phyloP scores from a whole-genome alignment of 2,113 vertebrate genomes.

The Smithornis capensis region DNA sequence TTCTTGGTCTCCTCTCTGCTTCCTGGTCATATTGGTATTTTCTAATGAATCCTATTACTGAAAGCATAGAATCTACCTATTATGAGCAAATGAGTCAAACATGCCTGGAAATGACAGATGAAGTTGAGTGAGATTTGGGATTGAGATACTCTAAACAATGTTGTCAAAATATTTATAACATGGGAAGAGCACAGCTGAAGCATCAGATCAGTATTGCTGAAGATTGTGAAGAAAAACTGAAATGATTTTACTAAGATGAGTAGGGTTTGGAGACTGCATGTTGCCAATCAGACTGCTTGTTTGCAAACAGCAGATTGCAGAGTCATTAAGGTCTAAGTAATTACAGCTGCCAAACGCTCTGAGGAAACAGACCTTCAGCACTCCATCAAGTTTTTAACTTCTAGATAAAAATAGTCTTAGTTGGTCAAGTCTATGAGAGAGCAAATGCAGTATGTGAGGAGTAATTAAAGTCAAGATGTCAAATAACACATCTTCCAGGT shows the following conservation, averaged over 20 bases:
- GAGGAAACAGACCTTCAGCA: neutral
- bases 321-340: neutral
- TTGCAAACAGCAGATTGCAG: slow-evolving; percentile 5
- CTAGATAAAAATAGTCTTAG: neutral
- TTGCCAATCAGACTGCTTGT: neutral
- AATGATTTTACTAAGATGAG: neutral
- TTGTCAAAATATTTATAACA: slow-evolving; percentile 48
- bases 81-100: neutral
- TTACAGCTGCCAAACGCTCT: neutral
- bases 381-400: neutral
- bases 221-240: neutral
- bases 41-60: neutral
- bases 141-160: neutral
- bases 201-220: neutral
- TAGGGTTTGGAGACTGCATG: neutral
- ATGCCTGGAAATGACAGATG: neutral
- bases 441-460: neutral
- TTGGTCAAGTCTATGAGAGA: neutral
- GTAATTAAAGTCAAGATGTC: neutral
- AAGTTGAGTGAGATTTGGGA: neutral
- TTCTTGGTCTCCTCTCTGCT: neutral
- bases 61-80: neutral
- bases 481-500: neutral
- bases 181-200: neutral
- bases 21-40: neutral